Conservation (phyloP, 2,797 vertebrate species). For the Tapera naevia region DNA sequence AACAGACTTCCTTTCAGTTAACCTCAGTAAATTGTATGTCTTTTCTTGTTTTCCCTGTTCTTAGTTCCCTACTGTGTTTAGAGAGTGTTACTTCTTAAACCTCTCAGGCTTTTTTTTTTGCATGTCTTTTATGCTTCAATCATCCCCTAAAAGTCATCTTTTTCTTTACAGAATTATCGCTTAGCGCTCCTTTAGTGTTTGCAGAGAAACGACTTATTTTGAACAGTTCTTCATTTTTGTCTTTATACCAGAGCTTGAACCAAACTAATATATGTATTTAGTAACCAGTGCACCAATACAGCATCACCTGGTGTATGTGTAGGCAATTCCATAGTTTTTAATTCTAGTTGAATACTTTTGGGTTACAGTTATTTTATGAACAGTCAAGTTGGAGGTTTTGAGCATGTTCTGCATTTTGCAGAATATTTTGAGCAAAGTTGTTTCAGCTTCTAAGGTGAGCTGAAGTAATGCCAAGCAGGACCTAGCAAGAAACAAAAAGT, state of each 20-base stretch:
- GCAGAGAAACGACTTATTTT: background rate
- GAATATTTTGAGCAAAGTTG: background rate
- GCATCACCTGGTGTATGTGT: background rate
- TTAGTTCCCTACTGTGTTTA: background rate
- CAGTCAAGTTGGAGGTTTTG: background rate
- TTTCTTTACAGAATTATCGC: background rate
- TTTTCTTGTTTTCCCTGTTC: background rate
- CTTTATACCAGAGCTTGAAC: background rate
- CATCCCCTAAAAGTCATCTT: background rate
- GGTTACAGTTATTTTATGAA: background rate
- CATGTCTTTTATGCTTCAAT: background rate
- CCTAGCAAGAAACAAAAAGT: background rate
- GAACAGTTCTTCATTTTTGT: background rate
- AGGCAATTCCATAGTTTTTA: background rate
- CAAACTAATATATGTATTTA: background rate
- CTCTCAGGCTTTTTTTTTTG: background rate
- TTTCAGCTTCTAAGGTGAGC: background rate
- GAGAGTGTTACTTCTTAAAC: background rate
- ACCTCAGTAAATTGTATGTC: background rate
- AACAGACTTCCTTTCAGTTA: background rate
- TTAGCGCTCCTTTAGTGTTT: background rate
- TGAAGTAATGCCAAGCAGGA: background rate
- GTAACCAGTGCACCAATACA: background rate
- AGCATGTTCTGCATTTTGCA: background rate
- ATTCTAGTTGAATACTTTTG: background rate